Evolutionary conservation across 2,888 invertebrate species (phyloP).

Genomic region (Calephelis perditalis): DNA sequence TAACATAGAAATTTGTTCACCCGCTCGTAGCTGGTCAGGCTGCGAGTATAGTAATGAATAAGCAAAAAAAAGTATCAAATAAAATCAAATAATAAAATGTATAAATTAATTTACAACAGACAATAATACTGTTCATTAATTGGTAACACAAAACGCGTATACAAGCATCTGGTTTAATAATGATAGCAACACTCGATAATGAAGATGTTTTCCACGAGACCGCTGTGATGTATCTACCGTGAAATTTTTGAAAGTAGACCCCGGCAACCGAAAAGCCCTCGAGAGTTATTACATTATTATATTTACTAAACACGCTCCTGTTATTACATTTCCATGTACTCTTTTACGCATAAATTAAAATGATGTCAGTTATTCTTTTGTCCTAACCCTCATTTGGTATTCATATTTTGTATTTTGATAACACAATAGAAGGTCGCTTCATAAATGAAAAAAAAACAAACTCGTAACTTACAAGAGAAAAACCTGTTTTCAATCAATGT

Average conservation of each 20-base stretch:
- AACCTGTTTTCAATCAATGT: constrained; percentile 72
- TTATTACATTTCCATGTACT: constrained; percentile 78
- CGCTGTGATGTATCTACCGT: constrained; percentile 66
- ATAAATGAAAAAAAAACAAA: constrained; percentile 58
- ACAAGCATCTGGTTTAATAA: constrained; percentile 22
- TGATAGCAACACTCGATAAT: constrained; percentile 47
- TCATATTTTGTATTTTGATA: constrained; percentile 76
- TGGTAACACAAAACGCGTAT: constrained; percentile 32
- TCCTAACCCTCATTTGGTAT: constrained; percentile 77
- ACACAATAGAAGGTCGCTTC: constrained; percentile 70
- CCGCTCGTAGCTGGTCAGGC: too few relatives aligned
- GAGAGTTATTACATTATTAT: constrained; percentile 73
- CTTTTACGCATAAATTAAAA: constrained; percentile 74
- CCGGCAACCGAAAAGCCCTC: constrained; percentile 56
- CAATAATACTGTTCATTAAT: constrained; percentile 28
- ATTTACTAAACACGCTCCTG: constrained; percentile 75
- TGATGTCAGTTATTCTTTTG: constrained; percentile 74
- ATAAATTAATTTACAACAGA: constrained; percentile 11
- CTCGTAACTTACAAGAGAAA: constrained; percentile 60
- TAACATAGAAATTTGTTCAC: too few relatives aligned
- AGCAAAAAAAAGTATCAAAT: too few relatives aligned
- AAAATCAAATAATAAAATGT: too few relatives aligned
- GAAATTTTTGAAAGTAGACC: constrained; percentile 71
- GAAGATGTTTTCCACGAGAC: constrained; percentile 64
- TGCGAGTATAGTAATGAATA: too few relatives aligned